A percentile compares a stretch with the other conserved stretches of the same genome.
Conservation (phyloP, 30 jellyfish, hydroid and myxozoan species). For the Nemopilema nomurai region DNA sequence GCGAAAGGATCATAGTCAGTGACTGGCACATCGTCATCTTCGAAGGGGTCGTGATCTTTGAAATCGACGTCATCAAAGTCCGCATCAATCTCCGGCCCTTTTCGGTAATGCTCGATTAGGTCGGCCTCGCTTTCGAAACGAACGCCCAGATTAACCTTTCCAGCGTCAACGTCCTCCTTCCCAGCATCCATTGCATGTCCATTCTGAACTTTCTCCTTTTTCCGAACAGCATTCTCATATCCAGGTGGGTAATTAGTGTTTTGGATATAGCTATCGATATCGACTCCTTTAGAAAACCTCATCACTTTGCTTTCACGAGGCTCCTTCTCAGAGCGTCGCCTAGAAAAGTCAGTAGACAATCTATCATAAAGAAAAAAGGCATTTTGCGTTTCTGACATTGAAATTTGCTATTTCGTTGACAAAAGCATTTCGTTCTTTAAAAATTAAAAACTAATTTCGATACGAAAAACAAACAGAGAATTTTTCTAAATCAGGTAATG, state of each 20-base stretch:
- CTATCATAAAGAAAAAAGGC: background rate
- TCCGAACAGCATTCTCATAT: constrained; percentile 35
- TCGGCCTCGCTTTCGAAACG: constrained; percentile 63
- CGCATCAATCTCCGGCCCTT: constrained; percentile 25
- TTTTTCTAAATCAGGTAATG: too few species aligned
- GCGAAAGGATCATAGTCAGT: constrained; percentile 21
- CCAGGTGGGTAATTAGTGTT: constrained; percentile 36
- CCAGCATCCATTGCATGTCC: background rate
- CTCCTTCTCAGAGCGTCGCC: background rate
- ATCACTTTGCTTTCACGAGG: background rate
- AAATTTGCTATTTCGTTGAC: background rate
- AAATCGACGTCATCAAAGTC: constrained; percentile 19
- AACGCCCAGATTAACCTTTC: constrained; percentile 42
- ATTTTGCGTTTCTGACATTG: background rate
- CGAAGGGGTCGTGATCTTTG: constrained; percentile 44
- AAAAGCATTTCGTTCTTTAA: background rate
- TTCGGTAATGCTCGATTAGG: constrained; percentile 44
- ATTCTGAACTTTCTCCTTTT: background rate
- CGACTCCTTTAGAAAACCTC: constrained; percentile 41
- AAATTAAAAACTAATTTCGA: background rate
- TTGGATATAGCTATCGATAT: constrained; percentile 23
- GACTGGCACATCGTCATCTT: constrained; percentile 19
- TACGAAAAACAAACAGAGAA: too few species aligned
- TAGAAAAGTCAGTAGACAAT: background rate
- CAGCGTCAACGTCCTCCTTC: constrained; percentile 16